A percentile compares a stretch with the other conserved stretches of the same genome.
These are phyloP conservation scores for Dinoponera quadriceps DNA, from an alignment of 1,140 invertebrate species.

Conservation along the genomic window DNA sequence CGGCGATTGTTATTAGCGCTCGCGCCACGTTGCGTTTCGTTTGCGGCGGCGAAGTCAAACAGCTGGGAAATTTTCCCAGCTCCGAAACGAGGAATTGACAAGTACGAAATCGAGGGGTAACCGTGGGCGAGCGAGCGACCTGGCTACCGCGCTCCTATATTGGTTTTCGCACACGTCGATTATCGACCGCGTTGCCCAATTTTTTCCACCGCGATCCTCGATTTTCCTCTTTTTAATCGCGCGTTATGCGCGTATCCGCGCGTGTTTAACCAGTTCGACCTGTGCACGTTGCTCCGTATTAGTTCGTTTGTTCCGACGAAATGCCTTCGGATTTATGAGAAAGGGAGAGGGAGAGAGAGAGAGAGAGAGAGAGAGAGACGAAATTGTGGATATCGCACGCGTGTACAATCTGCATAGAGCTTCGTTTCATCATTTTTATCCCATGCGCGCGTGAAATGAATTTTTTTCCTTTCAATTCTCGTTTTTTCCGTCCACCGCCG, in stretches of 20 bases:
- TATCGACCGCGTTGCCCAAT: conserved; percentile 26
- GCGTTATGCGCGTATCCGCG: neutral
- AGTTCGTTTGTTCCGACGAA: neutral
- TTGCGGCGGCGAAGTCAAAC: neutral
- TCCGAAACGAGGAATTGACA: conserved; percentile 20
- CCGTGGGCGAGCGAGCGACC: neutral
- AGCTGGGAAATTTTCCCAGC: neutral
- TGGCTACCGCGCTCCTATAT: neutral
- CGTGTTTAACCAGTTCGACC: conserved; percentile 20
- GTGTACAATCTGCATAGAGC: neutral
- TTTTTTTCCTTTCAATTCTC: too few species aligned
- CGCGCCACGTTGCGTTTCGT: too few species aligned
- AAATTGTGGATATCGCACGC: neutral
- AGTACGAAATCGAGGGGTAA: conserved; percentile 13
- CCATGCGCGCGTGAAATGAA: too few species aligned
- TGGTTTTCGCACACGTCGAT: conserved; percentile 3
- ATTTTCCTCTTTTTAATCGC: neutral
- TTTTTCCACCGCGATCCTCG: conserved; percentile 6
- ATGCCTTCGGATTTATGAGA: neutral
- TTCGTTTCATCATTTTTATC: too few species aligned
- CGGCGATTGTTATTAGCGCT: conserved; percentile 14
- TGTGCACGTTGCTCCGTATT: neutral
- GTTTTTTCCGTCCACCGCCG: too few species aligned
- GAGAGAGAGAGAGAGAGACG: too few species aligned
- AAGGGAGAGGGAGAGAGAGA: neutral